phyloP scores from a whole-genome alignment of 2,888 invertebrate genomes.

The Brassicogethes aeneus region DNA sequence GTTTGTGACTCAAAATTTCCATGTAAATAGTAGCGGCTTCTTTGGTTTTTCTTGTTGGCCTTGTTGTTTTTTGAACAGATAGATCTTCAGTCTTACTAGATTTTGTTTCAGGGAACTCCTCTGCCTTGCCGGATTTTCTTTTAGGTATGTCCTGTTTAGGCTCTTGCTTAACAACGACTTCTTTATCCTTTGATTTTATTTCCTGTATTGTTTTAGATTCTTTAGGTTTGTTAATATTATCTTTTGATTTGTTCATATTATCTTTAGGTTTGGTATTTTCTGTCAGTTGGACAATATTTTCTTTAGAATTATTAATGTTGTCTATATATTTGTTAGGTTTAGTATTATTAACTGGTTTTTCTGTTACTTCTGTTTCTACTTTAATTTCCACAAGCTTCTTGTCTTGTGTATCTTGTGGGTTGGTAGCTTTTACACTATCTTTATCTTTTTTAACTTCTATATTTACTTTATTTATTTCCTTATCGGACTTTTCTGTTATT shows the following conservation, averaged over 20 bases:
- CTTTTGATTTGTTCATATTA: background rate
- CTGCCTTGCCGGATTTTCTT: background rate
- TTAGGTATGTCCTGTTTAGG: background rate
- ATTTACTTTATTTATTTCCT: too few relatives aligned
- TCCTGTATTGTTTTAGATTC: too few relatives aligned
- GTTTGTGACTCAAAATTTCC: slow-evolving; percentile 62
- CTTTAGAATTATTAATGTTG: slow-evolving; percentile 4
- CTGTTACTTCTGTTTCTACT: too few relatives aligned
- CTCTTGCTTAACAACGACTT: background rate
- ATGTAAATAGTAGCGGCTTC: slow-evolving; percentile 67
- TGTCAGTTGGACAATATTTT: too few relatives aligned
- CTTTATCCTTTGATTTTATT: too few relatives aligned
- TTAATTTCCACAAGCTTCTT: too few relatives aligned
- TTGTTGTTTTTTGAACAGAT: slow-evolving; percentile 8
- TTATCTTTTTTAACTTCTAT: too few relatives aligned
- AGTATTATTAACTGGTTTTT: too few relatives aligned
- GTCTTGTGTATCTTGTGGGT: too few relatives aligned
- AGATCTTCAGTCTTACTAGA: background rate
- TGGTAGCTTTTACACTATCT: too few relatives aligned
- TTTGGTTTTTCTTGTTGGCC: slow-evolving; percentile 63
- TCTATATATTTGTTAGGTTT: slow-evolving; percentile 2
- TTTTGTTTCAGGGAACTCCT: slow-evolving; percentile 2
- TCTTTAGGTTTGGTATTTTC: background rate
- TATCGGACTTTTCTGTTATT: too few relatives aligned
- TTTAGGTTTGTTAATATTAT: slow-evolving; percentile 6